Evolutionary conservation across 1,140 invertebrate species (phyloP).

Genomic region (Chlorops oryzae): DNA sequence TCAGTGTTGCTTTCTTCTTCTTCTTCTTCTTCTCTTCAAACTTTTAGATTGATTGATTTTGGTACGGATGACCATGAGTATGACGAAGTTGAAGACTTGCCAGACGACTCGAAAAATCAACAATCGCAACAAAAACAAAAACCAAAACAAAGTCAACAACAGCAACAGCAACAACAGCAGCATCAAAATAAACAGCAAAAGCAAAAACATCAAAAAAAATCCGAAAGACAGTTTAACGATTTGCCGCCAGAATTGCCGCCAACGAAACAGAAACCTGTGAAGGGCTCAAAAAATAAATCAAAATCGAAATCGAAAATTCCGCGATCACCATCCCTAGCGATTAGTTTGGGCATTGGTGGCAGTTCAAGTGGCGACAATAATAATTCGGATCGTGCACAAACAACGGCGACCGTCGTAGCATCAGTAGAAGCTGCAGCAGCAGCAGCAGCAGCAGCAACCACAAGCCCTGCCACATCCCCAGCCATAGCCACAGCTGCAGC

Average conservation of each 20-base stretch:
- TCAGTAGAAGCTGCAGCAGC: constrained; percentile 9
- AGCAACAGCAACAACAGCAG: constrained; percentile 21
- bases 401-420: background rate
- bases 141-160: constrained; percentile 8
- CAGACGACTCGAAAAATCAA: constrained; percentile 37
- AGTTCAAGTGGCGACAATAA: too few species aligned
- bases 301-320: constrained; percentile 43
- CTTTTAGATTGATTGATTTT: constrained; percentile 39
- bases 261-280: constrained; percentile 41
- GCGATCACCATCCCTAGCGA: constrained; percentile 39
- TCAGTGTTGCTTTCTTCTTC: too few species aligned
- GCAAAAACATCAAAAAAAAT: constrained; percentile 12
- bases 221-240: constrained; percentile 20
- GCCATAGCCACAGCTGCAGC: constrained; percentile 24
- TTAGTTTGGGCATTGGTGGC: constrained; percentile 28
- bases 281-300: constrained; percentile 39
- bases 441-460: constrained; percentile 19
- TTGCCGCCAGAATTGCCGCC: constrained; percentile 36
- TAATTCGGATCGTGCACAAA: too few species aligned
- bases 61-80: constrained; percentile 45
- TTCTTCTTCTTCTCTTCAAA: too few species aligned
- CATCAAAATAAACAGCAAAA: constrained; percentile 13
- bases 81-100: constrained; percentile 44
- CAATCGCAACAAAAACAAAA: constrained; percentile 20
- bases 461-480: background rate